phyloP scores from a whole-genome alignment of 2,797 vertebrate genomes.

The Protosalanx chinensis region DNA sequence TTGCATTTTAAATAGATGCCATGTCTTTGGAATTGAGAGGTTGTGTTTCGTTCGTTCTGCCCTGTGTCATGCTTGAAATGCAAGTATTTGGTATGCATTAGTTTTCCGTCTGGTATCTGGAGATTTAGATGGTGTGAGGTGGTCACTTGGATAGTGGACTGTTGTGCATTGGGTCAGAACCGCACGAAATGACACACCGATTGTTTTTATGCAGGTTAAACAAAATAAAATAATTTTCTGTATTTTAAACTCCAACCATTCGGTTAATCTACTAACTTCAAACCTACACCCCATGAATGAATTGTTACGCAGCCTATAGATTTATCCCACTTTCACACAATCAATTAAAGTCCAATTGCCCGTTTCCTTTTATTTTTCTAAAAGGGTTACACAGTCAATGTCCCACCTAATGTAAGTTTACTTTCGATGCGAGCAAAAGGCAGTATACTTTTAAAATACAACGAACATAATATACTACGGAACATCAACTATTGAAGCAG shows the following conservation, averaged over 20 bases:
- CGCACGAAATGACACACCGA: background rate
- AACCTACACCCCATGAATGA: background rate
- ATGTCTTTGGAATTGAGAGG: background rate
- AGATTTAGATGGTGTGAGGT: background rate
- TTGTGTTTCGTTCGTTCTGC: background rate
- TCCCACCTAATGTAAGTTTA: too few species aligned
- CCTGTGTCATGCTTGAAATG: background rate
- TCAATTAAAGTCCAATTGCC: too few species aligned
- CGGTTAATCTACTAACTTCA: background rate
- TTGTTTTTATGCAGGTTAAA: background rate
- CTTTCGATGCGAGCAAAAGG: background rate
- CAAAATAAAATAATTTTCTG: background rate
- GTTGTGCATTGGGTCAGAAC: background rate
- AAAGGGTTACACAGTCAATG: too few species aligned
- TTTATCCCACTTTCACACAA: too few species aligned
- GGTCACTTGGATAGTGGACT: background rate
- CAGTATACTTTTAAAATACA: background rate
- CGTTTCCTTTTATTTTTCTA: too few species aligned
- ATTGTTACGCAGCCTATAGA: background rate
- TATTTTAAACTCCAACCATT: background rate
- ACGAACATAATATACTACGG: background rate
- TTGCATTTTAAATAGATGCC: background rate
- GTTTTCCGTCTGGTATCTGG: background rate
- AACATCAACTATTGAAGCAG: slow-evolving; percentile 6
- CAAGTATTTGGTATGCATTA: background rate